Evolutionary conservation across 2,797 vertebrate species (phyloP).

Genomic region (Ptychadena robeensis): DNA sequence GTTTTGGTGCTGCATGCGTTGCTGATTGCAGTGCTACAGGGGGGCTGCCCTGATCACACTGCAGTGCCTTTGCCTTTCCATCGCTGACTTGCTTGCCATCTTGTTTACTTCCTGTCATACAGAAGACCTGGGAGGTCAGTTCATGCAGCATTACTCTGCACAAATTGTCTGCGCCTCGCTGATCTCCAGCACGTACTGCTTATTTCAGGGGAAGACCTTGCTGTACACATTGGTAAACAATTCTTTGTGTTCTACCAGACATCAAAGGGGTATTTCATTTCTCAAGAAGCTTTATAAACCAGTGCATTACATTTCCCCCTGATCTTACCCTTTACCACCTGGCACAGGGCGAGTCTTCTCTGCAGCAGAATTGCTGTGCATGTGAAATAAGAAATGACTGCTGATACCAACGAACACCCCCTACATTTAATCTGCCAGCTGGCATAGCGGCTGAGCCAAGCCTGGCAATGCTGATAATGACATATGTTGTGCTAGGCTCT

Average conservation of each 20-base stretch:
- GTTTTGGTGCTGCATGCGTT: not conserved
- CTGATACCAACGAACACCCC: not conserved
- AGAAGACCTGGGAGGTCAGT: not conserved
- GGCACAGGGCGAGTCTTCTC: not conserved
- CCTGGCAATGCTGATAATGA: not conserved
- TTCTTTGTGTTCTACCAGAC: not conserved
- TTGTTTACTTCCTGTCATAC: slow-evolving; percentile 50
- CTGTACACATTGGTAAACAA: not conserved
- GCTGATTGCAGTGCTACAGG: not conserved
- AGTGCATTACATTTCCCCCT: not conserved
- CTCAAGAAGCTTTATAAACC: no score
- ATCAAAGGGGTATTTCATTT: no score
- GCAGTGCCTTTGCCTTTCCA: slow-evolving; percentile 2
- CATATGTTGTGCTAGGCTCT: not conserved
- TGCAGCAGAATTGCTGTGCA: not conserved
- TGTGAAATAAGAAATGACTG: slow-evolving; percentile 7
- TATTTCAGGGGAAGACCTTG: not conserved
- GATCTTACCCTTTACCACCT: not conserved
- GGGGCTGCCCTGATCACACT: not conserved
- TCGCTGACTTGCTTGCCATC: slow-evolving; percentile 19
- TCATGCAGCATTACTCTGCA: slow-evolving; percentile 10
- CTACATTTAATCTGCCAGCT: not conserved
- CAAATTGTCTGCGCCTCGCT: not conserved
- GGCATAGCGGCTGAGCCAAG: not conserved
- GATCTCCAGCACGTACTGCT: not conserved